Evolutionary conservation across 2,113 vertebrate genomes (phyloP).

Genomic region (Phasianus colchicus): DNA sequence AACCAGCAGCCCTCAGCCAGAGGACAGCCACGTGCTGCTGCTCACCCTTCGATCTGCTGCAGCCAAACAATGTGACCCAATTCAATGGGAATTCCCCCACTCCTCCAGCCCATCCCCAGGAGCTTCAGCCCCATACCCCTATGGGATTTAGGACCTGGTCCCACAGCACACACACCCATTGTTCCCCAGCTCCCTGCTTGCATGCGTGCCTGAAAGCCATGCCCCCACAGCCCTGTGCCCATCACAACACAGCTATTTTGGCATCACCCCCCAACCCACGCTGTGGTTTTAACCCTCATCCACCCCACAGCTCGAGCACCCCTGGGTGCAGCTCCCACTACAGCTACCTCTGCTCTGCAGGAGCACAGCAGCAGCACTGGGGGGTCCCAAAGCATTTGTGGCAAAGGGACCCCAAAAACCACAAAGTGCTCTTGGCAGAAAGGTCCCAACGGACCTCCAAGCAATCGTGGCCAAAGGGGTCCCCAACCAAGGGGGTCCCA

Average conservation of each 20-base stretch:
- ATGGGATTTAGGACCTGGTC: neutral
- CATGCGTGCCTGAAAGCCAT: accelerated
- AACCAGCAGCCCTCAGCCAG: no score
- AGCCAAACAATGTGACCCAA: neutral
- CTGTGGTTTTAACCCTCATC: constrained; percentile 37
- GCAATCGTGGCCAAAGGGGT: no score
- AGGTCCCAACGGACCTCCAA: no score
- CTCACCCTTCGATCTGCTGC: neutral
- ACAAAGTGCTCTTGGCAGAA: no score
- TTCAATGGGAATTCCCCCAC: accelerated
- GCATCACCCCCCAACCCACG: neutral
- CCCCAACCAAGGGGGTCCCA: no score
- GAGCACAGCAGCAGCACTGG: no score
- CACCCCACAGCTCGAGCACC: neutral
- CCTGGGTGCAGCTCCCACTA: neutral
- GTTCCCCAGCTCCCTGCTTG: neutral
- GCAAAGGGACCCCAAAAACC: no score
- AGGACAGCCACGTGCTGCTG: neutral
- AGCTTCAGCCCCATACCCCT: neutral
- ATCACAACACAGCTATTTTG: no score
- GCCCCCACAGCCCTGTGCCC: accelerated
- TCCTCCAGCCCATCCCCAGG: neutral
- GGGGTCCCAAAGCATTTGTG: no score
- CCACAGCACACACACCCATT: neutral
- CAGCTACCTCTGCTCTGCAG: neutral